Evolutionary conservation across 1,140 invertebrate species (phyloP).

Genomic region (Battus philenor): DNA sequence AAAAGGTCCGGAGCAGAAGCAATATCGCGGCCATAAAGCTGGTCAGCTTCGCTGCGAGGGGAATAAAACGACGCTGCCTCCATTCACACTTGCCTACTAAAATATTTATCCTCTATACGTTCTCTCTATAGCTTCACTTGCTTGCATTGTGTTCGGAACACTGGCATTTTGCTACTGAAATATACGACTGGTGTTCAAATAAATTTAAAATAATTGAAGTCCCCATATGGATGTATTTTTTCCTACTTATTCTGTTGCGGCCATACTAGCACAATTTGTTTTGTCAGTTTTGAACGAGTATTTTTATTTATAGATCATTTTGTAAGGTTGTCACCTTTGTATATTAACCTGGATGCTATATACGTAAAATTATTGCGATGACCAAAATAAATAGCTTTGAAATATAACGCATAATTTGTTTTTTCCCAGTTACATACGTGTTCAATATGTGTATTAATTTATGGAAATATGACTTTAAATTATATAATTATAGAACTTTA

Average conservation of each 20-base stretch:
- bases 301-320: too few species aligned
- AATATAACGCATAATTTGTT: too few species aligned
- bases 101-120: conserved; percentile 40
- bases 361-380: too few species aligned
- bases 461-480: too few species aligned
- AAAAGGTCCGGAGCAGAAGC: conserved; percentile 27
- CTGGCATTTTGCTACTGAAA: conserved; percentile 35
- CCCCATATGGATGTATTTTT: conserved; percentile 9
- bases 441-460: too few species aligned
- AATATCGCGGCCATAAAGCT: conserved; percentile 51
- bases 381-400: too few species aligned
- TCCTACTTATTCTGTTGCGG: conserved; percentile 7
- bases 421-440: too few species aligned
- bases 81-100: conserved; percentile 64
- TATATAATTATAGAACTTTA: too few species aligned
- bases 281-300: background rate
- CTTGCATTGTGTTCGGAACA: conserved; percentile 25
- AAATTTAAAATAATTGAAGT: conserved; percentile 17
- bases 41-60: conserved; percentile 31
- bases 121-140: conserved; percentile 16
- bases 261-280: conserved; percentile 10
- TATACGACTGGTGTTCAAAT: conserved; percentile 13
- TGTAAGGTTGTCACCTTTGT: too few species aligned
- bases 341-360: too few species aligned
- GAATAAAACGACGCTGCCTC: conserved; percentile 39